Conservation (phyloP, 2,888 invertebrate species). For the Spodoptera picta region DNA sequence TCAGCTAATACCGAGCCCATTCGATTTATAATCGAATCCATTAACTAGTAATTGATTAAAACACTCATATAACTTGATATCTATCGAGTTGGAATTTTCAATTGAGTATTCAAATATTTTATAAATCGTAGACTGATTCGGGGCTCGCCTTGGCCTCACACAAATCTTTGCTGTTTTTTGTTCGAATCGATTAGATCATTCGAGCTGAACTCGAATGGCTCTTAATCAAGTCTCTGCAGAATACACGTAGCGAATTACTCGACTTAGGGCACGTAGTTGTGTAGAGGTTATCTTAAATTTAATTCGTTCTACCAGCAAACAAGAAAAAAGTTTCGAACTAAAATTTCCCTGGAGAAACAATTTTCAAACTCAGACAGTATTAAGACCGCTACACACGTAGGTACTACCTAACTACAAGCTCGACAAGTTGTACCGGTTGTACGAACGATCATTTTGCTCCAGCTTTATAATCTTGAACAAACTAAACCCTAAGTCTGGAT, state of each 20-base stretch:
- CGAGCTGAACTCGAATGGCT: slow-evolving; percentile 44
- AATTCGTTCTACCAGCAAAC: slow-evolving; percentile 14
- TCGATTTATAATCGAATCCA: slow-evolving; percentile 34
- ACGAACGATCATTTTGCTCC: too few species aligned
- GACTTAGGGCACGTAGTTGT: slow-evolving; percentile 22
- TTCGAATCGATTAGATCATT: slow-evolving; percentile 34
- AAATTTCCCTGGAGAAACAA: slow-evolving; percentile 29
- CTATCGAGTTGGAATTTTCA: slow-evolving; percentile 18
- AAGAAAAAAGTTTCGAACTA: slow-evolving; percentile 18
- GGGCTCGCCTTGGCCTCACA: slow-evolving; percentile 22
- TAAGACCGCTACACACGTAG: background rate
- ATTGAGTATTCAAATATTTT: slow-evolving; percentile 32
- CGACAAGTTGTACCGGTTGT: too few species aligned
- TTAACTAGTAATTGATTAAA: slow-evolving; percentile 43
- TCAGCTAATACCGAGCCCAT: slow-evolving; percentile 26
- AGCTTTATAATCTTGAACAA: too few species aligned
- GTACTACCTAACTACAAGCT: too few species aligned
- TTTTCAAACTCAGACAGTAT: slow-evolving; percentile 8
- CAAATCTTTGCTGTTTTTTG: slow-evolving; percentile 34
- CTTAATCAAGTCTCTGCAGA: slow-evolving; percentile 38
- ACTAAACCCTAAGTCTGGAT: too few species aligned
- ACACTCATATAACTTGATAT: slow-evolving; percentile 40
- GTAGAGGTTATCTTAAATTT: slow-evolving; percentile 37
- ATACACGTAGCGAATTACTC: slow-evolving; percentile 28
- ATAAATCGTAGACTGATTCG: slow-evolving; percentile 22